Evolutionary conservation across 1,140 invertebrate species (phyloP).

Genomic region (Brachionus rotundiformis): DNA sequence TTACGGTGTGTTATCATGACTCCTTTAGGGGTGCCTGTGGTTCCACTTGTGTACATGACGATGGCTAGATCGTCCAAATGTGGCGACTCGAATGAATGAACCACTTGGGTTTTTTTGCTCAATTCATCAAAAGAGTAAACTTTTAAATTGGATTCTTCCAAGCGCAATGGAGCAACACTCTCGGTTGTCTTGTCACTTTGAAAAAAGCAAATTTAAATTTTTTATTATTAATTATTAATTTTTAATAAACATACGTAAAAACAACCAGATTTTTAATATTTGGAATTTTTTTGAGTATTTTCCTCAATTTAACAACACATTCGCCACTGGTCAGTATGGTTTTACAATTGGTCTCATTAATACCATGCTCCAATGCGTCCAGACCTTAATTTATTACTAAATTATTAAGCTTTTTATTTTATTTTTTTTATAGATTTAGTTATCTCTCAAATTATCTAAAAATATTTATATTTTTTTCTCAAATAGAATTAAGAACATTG

Average conservation of each 20-base stretch:
- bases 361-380: not conserved
- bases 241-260: constrained; percentile 22
- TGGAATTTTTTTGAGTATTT: not conserved
- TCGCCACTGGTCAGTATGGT: constrained; percentile 32
- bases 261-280: constrained; percentile 27
- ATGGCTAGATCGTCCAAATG: constrained; percentile 60
- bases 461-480: too few species aligned
- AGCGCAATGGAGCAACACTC: not conserved
- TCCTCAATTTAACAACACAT: not conserved
- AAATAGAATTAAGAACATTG: too few species aligned
- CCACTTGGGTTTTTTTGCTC: not conserved
- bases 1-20: constrained; percentile 79
- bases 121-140: constrained; percentile 7
- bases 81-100: constrained; percentile 51
- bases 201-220: not conserved
- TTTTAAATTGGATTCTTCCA: not conserved
- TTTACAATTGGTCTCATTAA: constrained; percentile 25
- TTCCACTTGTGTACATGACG: constrained; percentile 66
- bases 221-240: not conserved
- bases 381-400: not conserved
- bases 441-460: too few species aligned
- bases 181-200: not conserved
- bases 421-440: too few species aligned
- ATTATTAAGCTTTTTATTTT: not conserved
- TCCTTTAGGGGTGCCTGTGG: constrained; percentile 65